Evolutionary conservation across 2,888 invertebrate species (phyloP).

Genomic region (Cremastobaeus sp.): DNA sequence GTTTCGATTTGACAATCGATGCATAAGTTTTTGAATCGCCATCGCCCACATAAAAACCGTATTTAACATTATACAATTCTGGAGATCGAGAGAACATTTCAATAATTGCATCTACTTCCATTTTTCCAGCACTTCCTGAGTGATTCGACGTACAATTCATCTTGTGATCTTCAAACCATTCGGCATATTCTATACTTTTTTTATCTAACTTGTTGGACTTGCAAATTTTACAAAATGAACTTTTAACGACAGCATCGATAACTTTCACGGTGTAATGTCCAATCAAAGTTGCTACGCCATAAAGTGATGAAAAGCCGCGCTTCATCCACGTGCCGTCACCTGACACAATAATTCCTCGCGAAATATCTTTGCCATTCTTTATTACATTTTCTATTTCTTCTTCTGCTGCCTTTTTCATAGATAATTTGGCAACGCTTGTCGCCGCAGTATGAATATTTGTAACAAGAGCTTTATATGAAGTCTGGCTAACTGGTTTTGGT

Average conservation of each 20-base stretch:
- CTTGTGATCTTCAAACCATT: neutral
- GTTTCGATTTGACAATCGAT: neutral
- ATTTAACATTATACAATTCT: neutral
- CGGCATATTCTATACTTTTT: neutral
- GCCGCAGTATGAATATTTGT: no score
- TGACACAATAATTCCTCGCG: constrained; percentile 4
- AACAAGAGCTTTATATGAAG: no score
- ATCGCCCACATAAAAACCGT: neutral
- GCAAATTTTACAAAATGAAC: neutral
- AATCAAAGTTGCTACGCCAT: neutral
- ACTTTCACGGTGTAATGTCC: neutral
- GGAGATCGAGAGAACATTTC: neutral
- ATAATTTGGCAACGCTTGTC: no score
- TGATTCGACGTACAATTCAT: neutral
- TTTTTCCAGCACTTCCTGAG: neutral
- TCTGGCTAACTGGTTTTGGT: no score
- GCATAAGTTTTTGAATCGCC: neutral
- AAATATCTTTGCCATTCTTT: no score
- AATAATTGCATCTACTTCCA: neutral
- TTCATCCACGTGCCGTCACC: constrained; percentile 1
- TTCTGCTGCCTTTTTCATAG: no score
- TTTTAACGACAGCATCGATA: neutral
- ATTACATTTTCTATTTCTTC: no score
- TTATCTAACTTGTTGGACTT: neutral
- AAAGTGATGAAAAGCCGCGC: neutral